These are phyloP conservation scores for Sarcophaga peregrina DNA, from an alignment of 1,140 invertebrate genomes.

Conservation along the genomic window DNA sequence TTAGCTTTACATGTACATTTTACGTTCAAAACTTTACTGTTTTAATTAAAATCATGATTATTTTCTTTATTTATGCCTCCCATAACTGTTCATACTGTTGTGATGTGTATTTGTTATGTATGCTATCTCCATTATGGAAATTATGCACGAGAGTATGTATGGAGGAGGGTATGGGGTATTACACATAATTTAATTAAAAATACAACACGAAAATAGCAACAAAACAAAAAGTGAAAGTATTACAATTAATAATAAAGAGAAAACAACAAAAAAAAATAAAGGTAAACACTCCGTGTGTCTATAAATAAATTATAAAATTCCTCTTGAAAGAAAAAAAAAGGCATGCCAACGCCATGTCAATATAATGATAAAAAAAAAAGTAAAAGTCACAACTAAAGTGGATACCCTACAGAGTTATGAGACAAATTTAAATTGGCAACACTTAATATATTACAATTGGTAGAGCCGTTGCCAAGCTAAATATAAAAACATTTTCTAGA, in stretches of 20 bases:
- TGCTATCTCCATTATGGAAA: too few species aligned
- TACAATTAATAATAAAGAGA: neutral
- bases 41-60: too few species aligned
- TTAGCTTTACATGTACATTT: too few species aligned
- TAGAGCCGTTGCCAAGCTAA: too few species aligned
- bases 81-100: too few species aligned
- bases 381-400: neutral
- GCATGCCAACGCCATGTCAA: neutral
- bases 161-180: too few species aligned
- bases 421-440: neutral
- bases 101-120: too few species aligned
- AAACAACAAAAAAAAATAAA: neutral
- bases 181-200: constrained; percentile 9
- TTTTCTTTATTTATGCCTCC: too few species aligned
- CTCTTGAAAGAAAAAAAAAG: neutral
- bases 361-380: neutral
- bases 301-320: constrained; percentile 20
- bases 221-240: constrained; percentile 21
- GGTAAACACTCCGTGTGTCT: neutral
- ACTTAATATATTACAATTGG: too few species aligned
- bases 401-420: neutral
- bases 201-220: neutral
- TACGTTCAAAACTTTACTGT: too few species aligned
- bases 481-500: too few species aligned
- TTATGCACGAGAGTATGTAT: too few species aligned